Evolutionary conservation across 2,797 vertebrate species (phyloP).

Genomic region (Bufotes viridis): DNA sequence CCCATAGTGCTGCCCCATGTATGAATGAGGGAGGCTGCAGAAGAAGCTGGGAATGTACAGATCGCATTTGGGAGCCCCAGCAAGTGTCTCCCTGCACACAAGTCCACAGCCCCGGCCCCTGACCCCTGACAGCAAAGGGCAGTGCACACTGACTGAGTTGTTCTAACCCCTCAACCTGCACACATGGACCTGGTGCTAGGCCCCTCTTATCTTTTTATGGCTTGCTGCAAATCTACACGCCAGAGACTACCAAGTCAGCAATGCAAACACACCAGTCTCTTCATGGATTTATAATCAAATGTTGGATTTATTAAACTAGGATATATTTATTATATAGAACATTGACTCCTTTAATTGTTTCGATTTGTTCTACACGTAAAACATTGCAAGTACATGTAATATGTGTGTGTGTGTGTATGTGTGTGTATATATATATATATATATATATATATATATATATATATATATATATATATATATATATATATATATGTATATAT

Average conservation of each 20-base stretch:
- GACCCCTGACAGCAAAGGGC: conserved; percentile 77
- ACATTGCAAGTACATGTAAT: too few relatives aligned
- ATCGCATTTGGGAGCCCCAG: conserved; percentile 71
- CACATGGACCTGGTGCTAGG: conserved; percentile 62
- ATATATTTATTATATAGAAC: neutral
- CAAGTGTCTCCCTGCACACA: conserved; percentile 75
- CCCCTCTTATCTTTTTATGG: conserved; percentile 65
- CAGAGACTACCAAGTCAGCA: neutral
- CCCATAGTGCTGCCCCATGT: neutral
- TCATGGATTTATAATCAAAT: neutral
- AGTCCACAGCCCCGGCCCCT: conserved; percentile 66
- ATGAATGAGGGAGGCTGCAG: neutral
- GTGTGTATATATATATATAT: too few relatives aligned
- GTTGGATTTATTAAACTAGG: neutral
- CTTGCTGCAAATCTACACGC: conserved; percentile 61
- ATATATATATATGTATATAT: too few relatives aligned
- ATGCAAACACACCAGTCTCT: neutral
- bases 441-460: too few relatives aligned
- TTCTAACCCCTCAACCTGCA: conserved; percentile 78
- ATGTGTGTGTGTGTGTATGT: too few relatives aligned
- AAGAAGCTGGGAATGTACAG: neutral
- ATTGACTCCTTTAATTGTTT: neutral
- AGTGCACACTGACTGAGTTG: conserved; percentile 74
- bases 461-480: too few relatives aligned
- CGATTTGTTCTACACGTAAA: neutral